Evolutionary conservation across 1,140 invertebrate species (phyloP), one percentile per base, ranked within the genome.

Genomic region (Drosophila tsacasi): DNA sequence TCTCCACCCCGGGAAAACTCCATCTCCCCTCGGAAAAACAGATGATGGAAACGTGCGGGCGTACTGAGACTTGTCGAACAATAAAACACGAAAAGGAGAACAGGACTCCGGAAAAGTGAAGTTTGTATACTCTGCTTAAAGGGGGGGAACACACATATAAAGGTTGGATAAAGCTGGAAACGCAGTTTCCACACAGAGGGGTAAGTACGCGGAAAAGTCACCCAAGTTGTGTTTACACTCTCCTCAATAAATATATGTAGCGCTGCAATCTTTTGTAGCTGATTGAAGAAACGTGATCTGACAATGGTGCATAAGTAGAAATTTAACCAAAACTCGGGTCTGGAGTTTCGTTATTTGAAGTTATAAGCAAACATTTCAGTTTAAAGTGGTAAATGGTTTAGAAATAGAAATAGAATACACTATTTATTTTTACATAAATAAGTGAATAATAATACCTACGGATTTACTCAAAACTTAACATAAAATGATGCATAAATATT

Each of bases 1-100:
- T 5, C 13, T 46, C 50, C 30, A 23, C 32, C 37, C 54, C 54
- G 12, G 40, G 27, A 25, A 25, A 52, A 52, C 60, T 54, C 27
- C 60, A 5, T 27, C 46, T 58, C 42, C 35, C 39, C 40, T 37
- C 35, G 50, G 35, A 59, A 49, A 49, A 67, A 69, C 64, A 61
- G 78, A 76, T 65, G 76, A 74, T 72, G 72, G 60, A 52, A 55
- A 78, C 65, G 75, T 69, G 64, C 64, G 52, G 65, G 25, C 32
- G 39, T 32, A 10, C 37, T 17, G 63, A 30, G 59, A 61, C 58
- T 82, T 75, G 76, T 83, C 85, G 71, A 86, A 83, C 80, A 86
- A 86, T 86, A 86, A 87, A 86, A 80, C 67, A 79, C 66, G 66
- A 86, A 60, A 69, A 52, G 57, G 63, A 87, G 74, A 72, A 39